Base-by-base conservation (phyloP, 1,140 invertebrate genomes). In the Rhyacophila brunnea region DNA sequence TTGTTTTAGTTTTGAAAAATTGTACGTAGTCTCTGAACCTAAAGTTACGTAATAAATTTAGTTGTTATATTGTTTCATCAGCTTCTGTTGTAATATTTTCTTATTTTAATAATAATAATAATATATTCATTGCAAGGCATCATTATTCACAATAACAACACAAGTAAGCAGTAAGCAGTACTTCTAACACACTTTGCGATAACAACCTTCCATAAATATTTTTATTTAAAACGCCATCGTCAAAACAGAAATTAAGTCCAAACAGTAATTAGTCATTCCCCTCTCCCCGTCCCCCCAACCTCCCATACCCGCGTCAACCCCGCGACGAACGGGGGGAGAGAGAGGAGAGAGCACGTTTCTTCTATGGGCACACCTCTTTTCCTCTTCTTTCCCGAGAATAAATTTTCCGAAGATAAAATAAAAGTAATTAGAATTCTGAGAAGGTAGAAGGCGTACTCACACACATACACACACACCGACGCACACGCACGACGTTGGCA, bases 381-480 rank as follows among this genome's bases (percentile, higher is more conserved):
- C 23, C 23, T 28, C 62, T 64, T 60, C 62, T 60, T 60, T 60
- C 58, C 38, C 57, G 52, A 48, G 62, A 64, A 64, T 64, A 64
- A 64, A 64, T 64, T 64, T 64, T 60, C 58, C 62, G 62, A 64
- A 64, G 62, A 64, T 64, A 64, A 64, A 64, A 64, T 64, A 64
- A 64, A 64, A 64, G 62, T 64, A 64, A 64, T 64, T 64, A 64
- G 62, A 64, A 64, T 64, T 64, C 62, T 64, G 58, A 47, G 62
- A 60, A 60, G 62, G 62, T 64, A 64, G 58, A 60, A 42, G 62
- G 62, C 58, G 62, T 20, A 18, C 49, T 20, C 38, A 20, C 23
- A 48, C 46, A 15, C 46, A 38, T 38, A n/a, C 53, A 32, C 51
- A 32, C 51, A 13, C 44, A 14, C 10, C 17, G 43, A 49, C 46